A percentile compares a stretch with the other conserved stretches of the same genome.
Conservation (phyloP, 2,888 invertebrate genomes). For the Stenurella melanura region DNA sequence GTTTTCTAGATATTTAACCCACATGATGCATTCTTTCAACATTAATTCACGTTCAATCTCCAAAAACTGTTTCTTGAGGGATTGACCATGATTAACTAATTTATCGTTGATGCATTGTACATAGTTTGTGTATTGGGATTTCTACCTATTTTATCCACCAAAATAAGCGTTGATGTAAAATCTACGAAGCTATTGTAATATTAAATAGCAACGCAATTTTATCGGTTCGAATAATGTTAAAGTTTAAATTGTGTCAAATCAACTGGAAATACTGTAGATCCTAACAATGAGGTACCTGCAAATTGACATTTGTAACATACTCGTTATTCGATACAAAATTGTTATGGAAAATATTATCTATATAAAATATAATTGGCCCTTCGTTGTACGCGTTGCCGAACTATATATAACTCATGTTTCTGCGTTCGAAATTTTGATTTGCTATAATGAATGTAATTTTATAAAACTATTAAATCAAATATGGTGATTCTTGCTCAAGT, state of each 20-base stretch:
- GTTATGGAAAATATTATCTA: not conserved
- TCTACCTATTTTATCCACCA: not conserved
- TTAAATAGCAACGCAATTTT: not conserved
- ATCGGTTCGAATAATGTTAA: not conserved
- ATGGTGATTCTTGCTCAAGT: not conserved
- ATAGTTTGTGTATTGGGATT: not conserved
- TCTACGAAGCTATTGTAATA: not conserved
- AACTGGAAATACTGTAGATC: not conserved
- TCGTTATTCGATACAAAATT: not conserved
- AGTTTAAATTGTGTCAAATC: not conserved
- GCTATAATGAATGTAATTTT: constrained; percentile 14
- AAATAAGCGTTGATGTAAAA: not conserved
- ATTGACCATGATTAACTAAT: not conserved
- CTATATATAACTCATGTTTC: not conserved
- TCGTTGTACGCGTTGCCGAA: not conserved
- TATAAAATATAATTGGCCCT: not conserved
- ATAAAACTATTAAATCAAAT: constrained; percentile 28
- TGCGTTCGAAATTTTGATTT: constrained; percentile 15
- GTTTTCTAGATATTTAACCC: too few relatives aligned
- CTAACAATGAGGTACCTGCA: not conserved
- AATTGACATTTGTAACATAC: not conserved
- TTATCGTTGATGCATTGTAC: not conserved
- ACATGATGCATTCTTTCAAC: too few relatives aligned
- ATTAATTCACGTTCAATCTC: too few relatives aligned
- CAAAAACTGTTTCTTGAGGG: too few relatives aligned